A percentile compares a stretch with the other conserved stretches of the same genome.
phyloP scores from a whole-genome alignment of 2,797 vertebrate species.

The Lepilemur septentrionalis region DNA sequence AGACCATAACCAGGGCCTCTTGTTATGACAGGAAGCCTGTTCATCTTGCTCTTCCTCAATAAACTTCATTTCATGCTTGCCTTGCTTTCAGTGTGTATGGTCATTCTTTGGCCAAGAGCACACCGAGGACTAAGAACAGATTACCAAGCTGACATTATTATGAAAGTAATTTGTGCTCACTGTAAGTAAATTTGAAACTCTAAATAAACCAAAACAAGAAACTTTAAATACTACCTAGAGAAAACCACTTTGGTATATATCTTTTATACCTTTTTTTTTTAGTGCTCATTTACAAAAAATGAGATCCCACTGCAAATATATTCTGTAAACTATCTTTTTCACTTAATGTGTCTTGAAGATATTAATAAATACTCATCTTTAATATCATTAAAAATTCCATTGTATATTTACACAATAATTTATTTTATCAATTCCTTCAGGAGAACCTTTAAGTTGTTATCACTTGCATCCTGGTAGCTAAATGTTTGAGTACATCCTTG shows the following conservation, averaged over 20 bases:
- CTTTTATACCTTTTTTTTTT: neutral
- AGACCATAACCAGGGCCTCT: too few relatives aligned
- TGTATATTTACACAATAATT: neutral
- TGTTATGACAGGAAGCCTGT: too few relatives aligned
- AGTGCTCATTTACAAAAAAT: neutral
- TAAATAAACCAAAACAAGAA: neutral
- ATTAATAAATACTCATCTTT: neutral
- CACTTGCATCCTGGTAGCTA: neutral
- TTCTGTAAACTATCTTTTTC: neutral
- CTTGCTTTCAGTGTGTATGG: too few relatives aligned
- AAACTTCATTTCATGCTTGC: too few relatives aligned
- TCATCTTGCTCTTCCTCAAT: too few relatives aligned
- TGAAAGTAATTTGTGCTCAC: neutral
- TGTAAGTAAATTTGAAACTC: neutral
- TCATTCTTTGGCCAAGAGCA: too few relatives aligned
- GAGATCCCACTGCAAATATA: neutral
- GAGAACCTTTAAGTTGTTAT: neutral
- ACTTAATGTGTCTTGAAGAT: neutral
- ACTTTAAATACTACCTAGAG: neutral
- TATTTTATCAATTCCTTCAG: neutral
- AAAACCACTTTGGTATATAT: neutral
- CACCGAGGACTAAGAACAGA: too few relatives aligned
- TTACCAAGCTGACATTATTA: neutral
- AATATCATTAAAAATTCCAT: neutral
- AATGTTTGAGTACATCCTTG: neutral